A percentile compares a stretch with the other conserved stretches of the same genome.
These are phyloP conservation scores for Electrona antarctica DNA, from an alignment of 2,113 vertebrate species.

Conservation along the genomic window DNA sequence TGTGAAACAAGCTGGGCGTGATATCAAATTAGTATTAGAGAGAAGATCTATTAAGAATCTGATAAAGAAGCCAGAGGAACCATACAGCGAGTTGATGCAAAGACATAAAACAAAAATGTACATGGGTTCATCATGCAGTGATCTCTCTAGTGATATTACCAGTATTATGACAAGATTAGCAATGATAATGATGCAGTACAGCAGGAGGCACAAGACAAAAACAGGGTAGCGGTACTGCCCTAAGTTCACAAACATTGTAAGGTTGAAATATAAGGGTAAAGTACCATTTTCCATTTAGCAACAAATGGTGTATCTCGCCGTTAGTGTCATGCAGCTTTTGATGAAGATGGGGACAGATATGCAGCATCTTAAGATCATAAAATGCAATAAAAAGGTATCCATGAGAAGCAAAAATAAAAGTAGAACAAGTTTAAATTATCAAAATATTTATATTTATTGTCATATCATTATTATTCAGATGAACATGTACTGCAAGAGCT, in stretches of 20 bases:
- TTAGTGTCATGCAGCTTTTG: no score
- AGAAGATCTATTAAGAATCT: conserved; percentile 71
- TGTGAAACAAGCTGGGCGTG: conserved; percentile 57
- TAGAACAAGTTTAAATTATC: no score
- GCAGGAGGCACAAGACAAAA: conserved; percentile 39
- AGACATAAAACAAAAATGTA: conserved; percentile 76
- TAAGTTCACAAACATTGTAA: conserved; percentile 56
- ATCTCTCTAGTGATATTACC: conserved; percentile 43
- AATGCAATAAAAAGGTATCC: no score
- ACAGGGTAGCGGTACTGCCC: conserved; percentile 41
- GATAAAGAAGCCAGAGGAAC: conserved; percentile 73
- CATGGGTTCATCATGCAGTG: conserved; percentile 72
- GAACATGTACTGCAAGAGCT: no score
- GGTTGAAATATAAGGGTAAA: conserved; percentile 45
- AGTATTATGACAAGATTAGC: conserved; percentile 54
- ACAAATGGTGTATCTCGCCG: no score
- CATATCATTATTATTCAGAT: no score
- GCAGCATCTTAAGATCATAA: no score
- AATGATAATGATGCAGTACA: conserved; percentile 40
- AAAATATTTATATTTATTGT: no score
- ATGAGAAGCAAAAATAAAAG: no score
- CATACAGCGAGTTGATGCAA: conserved; percentile 75
- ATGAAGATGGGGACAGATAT: no score
- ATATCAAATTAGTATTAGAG: conserved; percentile 63
- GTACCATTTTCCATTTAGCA: conserved; percentile 51